These are phyloP conservation scores for Mythimna pallens DNA, from an alignment of 2,888 invertebrate species.

Conservation along the genomic window DNA sequence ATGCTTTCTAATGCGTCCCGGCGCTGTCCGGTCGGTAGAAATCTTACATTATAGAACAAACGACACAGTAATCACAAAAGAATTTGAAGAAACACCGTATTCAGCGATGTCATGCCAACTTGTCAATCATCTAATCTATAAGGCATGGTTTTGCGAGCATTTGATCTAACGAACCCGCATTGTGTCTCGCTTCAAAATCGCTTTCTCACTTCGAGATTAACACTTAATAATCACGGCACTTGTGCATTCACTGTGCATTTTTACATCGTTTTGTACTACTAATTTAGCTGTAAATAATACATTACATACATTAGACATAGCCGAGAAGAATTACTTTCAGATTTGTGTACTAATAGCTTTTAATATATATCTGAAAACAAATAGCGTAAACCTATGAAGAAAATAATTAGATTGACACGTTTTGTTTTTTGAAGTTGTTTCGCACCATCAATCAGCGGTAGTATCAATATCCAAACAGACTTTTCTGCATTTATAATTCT, in stretches of 20 bases:
- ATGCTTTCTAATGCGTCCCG: neutral
- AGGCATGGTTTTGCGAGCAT: constrained; percentile 84
- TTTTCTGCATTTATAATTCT: constrained; percentile 1
- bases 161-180: constrained; percentile 81
- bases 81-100: constrained; percentile 60
- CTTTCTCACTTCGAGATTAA: constrained; percentile 78
- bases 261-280: constrained; percentile 64
- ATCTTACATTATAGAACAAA: constrained; percentile 59
- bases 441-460: constrained; percentile 31
- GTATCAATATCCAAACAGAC: constrained; percentile 7
- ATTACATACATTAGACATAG: constrained; percentile 40
- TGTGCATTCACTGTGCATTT: constrained; percentile 73
- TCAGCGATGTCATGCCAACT: constrained; percentile 88
- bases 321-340: constrained; percentile 31
- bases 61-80: constrained; percentile 59
- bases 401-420: constrained; percentile 1
- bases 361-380: constrained; percentile 2
- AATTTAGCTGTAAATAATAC: constrained; percentile 65
- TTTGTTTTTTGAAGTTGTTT: constrained; percentile 24
- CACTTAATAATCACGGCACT: constrained; percentile 73
- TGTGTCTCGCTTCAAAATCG: constrained; percentile 71
- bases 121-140: constrained; percentile 68
- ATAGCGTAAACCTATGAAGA: neutral
- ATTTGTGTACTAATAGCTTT: constrained; percentile 22
- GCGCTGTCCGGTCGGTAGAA: neutral